Percentiles rank a stretch among this genome's conserved stretches.
These are phyloP conservation scores for Drosophila kuntzei DNA, from an alignment of 2,888 invertebrate species.

Conservation along the genomic window DNA sequence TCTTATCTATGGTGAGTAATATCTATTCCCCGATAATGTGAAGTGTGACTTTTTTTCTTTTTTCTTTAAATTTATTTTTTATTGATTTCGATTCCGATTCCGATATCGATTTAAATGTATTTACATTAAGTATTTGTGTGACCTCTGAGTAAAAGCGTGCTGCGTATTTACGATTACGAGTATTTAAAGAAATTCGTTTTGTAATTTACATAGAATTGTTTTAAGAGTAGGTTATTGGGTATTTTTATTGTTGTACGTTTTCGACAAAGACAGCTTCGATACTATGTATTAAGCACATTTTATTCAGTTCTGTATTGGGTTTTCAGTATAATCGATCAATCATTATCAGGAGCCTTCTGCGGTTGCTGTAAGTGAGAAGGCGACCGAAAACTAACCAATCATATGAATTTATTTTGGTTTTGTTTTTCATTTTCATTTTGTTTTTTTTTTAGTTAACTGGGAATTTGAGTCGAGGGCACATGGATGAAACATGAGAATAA, in stretches of 20 bases:
- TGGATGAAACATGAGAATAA: conserved; percentile 58
- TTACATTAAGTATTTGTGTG: conserved; percentile 49
- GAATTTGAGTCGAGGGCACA: conserved; percentile 44
- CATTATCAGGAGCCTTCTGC: conserved; percentile 89
- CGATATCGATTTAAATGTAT: conserved; percentile 28
- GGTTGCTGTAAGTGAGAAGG: conserved; percentile 94
- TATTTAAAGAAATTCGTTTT: conserved; percentile 29
- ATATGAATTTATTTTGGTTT: conserved; percentile 48
- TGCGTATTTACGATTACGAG: conserved; percentile 34
- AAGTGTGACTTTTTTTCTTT: conserved; percentile 26
- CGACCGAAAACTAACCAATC: conserved; percentile 88
- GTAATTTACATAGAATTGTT: conserved; percentile 52
- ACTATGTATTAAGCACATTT: conserved; percentile 36
- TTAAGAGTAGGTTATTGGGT: conserved; percentile 8
- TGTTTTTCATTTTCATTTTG: conserved; percentile 4
- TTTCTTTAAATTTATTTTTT: conserved; percentile 43
- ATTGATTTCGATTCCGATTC: conserved; percentile 4
- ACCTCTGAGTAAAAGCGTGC: conserved; percentile 67
- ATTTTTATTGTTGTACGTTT: not conserved
- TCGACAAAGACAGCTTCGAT: conserved; percentile 13
- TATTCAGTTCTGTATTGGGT: conserved; percentile 7
- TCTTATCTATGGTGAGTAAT: conserved; percentile 31
- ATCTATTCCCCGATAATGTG: conserved; percentile 29
- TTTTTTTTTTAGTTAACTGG: conserved; percentile 21
- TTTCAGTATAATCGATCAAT: conserved; percentile 58